Base-by-base conservation (phyloP, 1,140 invertebrate species). In the Drosophila teissieri region DNA sequence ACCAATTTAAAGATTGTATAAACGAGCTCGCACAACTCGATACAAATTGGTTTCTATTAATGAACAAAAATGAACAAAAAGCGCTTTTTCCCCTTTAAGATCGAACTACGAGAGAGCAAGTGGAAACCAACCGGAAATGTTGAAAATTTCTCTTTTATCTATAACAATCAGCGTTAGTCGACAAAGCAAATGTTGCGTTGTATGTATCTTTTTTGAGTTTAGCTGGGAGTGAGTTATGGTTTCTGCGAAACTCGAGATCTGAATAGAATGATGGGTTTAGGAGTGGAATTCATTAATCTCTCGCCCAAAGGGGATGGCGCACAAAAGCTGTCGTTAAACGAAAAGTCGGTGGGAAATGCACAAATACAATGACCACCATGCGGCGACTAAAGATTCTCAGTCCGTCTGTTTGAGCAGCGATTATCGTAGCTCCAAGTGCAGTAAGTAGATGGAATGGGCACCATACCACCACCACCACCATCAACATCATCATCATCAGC, bases 211-310 rank as follows among this genome's bases (percentile, higher is more conserved):
- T 40, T 70, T 11, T 44, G 12, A 45, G 19, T 2, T 68, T 24
- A 45, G 64, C 17, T 19, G 19, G 19, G 37, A 39, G 52, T 70
- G 54, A 55, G 40, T 64, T 54, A 37, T 75, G 57, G 44, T 54
- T 45, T 75, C 54, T 79, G 82, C 83, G 64, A 82, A 86, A 82
- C 65, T 64, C 36, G 79, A 69, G 51, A 70, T 70, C 67, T 57
- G 52, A 70, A 56, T 56, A 70, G 65, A 70, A 57, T 70, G 51
- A 69, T 57, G 73, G 36, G 40, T 37, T 62, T 53, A 53, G 60
- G 56, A 70, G 51, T 63, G 62, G 72, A 79, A 88, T 86, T 88
- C 83, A 86, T 86, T 88, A 88, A 86, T 86, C 83, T 86, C 53
- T 11, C 15, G 14, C 56, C 72, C 57, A 46, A 61, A 63, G 57